phyloP scores from a whole-genome alignment of 1,140 invertebrate genomes.

The Monochamus saltuarius region DNA sequence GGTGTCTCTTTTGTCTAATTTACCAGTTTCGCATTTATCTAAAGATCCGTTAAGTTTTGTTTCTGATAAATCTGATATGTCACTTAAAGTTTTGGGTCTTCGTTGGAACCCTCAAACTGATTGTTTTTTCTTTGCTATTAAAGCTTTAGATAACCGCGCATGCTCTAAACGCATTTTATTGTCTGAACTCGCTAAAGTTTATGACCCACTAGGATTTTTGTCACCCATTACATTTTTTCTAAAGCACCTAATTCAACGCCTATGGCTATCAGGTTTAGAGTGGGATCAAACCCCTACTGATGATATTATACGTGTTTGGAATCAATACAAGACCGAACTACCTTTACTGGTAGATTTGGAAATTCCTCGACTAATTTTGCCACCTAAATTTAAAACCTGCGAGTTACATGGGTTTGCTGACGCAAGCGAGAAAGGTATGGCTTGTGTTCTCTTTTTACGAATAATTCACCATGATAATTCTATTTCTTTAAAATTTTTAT shows the following conservation, averaged over 20 bases:
- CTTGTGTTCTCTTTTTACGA: constrained; percentile 1
- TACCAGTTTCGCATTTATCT: not conserved
- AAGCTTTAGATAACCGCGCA: not conserved
- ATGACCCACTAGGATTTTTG: constrained; percentile 15
- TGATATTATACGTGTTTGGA: constrained; percentile 5
- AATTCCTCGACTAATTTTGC: not conserved
- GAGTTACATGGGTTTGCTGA: constrained; percentile 23
- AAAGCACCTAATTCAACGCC: constrained; percentile 11
- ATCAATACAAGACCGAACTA: constrained; percentile 1
- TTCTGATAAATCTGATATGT: not conserved
- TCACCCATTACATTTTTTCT: constrained; percentile 9
- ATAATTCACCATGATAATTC: no score
- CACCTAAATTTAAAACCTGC: not conserved
- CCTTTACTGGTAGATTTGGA: not conserved
- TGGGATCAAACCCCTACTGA: constrained; percentile 16
- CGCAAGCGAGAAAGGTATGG: constrained; percentile 11
- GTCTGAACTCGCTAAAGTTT: constrained; percentile 11
- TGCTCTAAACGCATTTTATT: constrained; percentile 7
- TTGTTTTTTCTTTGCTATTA: not conserved
- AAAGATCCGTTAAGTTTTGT: not conserved
- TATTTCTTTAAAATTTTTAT: no score
- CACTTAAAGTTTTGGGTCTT: constrained; percentile 13
- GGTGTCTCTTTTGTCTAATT: constrained; percentile 25
- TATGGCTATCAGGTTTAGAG: constrained; percentile 9
- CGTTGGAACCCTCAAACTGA: constrained; percentile 7